Base-by-base conservation (phyloP, 2,888 invertebrate species). In the Drosophila emarginata region DNA sequence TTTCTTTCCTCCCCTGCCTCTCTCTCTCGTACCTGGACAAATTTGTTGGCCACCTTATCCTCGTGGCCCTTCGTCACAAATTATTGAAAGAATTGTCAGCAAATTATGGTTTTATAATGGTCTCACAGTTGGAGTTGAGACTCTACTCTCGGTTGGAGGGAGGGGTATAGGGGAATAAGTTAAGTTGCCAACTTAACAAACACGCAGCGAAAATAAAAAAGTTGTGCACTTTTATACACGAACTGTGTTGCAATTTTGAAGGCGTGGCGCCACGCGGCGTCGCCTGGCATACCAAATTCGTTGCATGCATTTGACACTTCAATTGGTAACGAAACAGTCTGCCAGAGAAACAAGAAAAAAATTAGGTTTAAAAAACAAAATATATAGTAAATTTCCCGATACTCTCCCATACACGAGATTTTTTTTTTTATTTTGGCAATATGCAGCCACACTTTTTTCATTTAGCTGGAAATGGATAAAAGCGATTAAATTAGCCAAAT, bases 251-350 rank as follows among this genome's bases (percentile, higher is more conserved):
- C 81, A 81, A 81, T 63, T 74, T 73, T 11, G 72, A 18, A 54
- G 76, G 81, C 81, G 76, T 76, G 81, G 76, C 84, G 84, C 79
- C 81, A 81, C 81, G 84, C 81, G 79, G 81, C 81, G 81, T 67
- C 60, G 56, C 60, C 72, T 74, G 72, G 32, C 37, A 45, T 4
- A 45, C 45, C 11, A 21, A 45, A 45, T 21, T 45, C 18, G 45
- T 45, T 21, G 45, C 45, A 72, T 84, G 83, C 65, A 65, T 70
- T 71, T 85, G 84, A 86, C 84, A 85, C 87, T 77, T 81, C 81
- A 85, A 85, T 87, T 85, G 84, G 81, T 85, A 67, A 40, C 36
- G 50, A 65, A 65, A 57, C 37, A 15, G 28, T 26, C 53, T 56
- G n/a, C 11, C 6, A 14, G 2, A 12, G 15, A 37, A 15, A 53